phyloP scores from a whole-genome alignment of 2,797 vertebrate genomes.

The Amblyraja radiata region DNA sequence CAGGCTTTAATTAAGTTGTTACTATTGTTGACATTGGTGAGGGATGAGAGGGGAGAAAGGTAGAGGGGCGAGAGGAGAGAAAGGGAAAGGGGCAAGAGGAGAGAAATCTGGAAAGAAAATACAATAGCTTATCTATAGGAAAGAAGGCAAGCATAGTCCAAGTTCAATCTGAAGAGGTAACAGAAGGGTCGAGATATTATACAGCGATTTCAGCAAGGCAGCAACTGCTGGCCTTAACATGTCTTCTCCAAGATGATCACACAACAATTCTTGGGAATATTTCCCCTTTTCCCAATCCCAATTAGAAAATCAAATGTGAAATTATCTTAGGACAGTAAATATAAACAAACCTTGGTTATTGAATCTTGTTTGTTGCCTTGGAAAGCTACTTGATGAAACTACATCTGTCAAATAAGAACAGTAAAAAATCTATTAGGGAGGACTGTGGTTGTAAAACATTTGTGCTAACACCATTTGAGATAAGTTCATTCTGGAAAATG shows the following conservation, averaged over 20 bases:
- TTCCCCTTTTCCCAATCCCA: not conserved
- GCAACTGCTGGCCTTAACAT: not conserved
- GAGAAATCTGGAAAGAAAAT: not conserved
- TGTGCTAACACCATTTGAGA: too few relatives aligned
- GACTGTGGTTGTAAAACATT: too few relatives aligned
- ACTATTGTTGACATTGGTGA: too few relatives aligned
- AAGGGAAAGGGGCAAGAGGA: too few relatives aligned
- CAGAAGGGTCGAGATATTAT: not conserved
- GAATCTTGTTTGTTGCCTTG: conserved; percentile 37
- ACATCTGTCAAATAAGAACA: conserved; percentile 47
- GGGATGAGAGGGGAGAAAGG: too few relatives aligned
- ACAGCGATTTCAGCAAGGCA: not conserved
- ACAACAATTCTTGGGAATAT: not conserved
- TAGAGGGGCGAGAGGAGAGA: too few relatives aligned
- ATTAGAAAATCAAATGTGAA: not conserved
- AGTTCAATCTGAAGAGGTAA: not conserved
- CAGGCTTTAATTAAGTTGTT: too few relatives aligned
- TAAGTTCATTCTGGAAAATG: too few relatives aligned
- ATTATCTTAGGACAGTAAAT: not conserved
- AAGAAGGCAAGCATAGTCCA: not conserved
- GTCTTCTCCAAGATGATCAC: not conserved
- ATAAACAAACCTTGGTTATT: conserved; percentile 47
- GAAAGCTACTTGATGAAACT: conserved; percentile 41
- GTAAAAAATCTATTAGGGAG: not conserved
- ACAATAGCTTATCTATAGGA: not conserved